Base-by-base conservation (phyloP, 2,888 invertebrate genomes). In the Andricus quercusramuli region DNA sequence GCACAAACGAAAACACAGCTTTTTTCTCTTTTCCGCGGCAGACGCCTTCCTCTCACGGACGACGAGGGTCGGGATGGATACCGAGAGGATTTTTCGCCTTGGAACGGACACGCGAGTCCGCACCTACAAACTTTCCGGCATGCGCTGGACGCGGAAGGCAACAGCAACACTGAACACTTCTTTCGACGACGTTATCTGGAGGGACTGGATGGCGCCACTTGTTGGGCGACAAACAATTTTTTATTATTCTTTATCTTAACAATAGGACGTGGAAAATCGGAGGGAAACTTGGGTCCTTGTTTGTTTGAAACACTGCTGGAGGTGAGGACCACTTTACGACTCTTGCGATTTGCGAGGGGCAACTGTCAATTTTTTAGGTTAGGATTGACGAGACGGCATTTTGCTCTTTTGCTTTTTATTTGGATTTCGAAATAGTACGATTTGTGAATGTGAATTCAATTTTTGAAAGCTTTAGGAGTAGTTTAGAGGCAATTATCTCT, bases 21-120 rank as follows among this genome's bases (percentile, higher is more conserved):
- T 56, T 56, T n/a, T 56, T 1, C 9, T 11, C 3, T 66, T 15
- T 66, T 66, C 22, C 66, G 56, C 41, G 51, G 67, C 51, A 32
- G 44, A 78, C 78, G 68, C 78, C 29, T 25, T 25, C 25, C 25
- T 70, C 70, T 70, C 29, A 70, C 15, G 47, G 47, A 68, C 15
- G 29, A 70, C 29, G 74, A 74, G 51, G 32, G 74, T 51, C 56
- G 56, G 74, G 74, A 74, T 74, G 74, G 74, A 32, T 29, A 47
- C 74, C 32, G 51, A 56, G 56, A 56, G 74, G 51, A 51, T 47
- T 47, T 70, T 70, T 51, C 51, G 51, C 51, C 51, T 51, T 29
- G 47, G 51, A 32, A 51, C 51, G 51, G 74, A 51, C 74, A 74
- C 74, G 74, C 74, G 56, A 74, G 74, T 74, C 32, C 74, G 74